Evolutionary conservation across 2,888 invertebrate species (phyloP), one percentile per base, ranked within the genome.

Genomic region (Macrophya annulata): DNA sequence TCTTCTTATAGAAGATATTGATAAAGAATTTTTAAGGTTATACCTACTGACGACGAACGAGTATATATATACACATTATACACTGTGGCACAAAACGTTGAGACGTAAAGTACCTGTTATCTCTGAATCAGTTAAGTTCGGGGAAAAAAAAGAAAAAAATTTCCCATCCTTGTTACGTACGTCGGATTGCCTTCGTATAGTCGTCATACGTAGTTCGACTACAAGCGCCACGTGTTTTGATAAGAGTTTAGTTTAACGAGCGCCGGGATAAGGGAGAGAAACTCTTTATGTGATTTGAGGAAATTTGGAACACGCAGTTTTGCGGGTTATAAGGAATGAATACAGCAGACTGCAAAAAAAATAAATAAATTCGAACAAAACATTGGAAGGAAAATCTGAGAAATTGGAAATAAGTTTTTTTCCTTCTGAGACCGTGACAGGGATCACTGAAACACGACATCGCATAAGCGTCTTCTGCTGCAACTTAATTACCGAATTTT

Each of bases 401-500:
- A 65, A 31, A 31, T 31, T 12, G 6, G 31, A 12, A n/a, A 31
- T 31, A 31, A 51, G n/a, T n/a, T 51, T 51, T 17, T 51, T n/a
- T 4, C 6, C 51, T n/a, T 0, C n/a, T n/a, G 51, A 10, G 1
- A 65, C 31, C 31, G 31, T 1, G 31, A 31, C 31, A 1, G 12
- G 10, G 65, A 10, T 31, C n/a, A n/a, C n/a, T n/a, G n/a, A n/a
- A n/a, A 31, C 25, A 5, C 31, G 37, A 15, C 4, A 68, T 68
- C 31, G 37, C 25, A 31, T 37, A 12, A 12, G 68, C 68, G 17
- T 25, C 25, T 37, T 25, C 12, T 8, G 68, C 12, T 68, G 68
- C 68, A 37, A 37, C 37, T 17, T 25, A 25, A 68, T 68, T 15
- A 68, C 68, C 68, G 6, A 68, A 68, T 68, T 68, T 68, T 68